Conservation (phyloP, 2,113 vertebrate genomes). For the Ovis aries region DNA sequence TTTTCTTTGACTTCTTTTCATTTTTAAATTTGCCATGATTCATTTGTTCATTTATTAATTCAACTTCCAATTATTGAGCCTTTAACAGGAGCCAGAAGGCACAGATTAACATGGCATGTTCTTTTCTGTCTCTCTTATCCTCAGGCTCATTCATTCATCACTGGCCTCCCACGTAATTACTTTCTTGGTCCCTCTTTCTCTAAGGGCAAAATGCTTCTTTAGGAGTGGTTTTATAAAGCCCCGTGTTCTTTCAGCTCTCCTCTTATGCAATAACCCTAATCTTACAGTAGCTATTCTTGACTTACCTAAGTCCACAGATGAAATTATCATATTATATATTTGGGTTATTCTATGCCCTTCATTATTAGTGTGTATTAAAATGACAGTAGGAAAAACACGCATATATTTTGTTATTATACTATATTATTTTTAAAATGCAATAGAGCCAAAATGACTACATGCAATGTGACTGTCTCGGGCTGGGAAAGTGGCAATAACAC, state of each 20-base stretch:
- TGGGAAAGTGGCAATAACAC: background rate
- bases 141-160: background rate
- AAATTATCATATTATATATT: background rate
- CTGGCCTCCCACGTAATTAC: background rate
- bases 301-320: background rate
- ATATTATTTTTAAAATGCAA: background rate
- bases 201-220: background rate
- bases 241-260: background rate
- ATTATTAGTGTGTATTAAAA: background rate
- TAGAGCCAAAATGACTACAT: background rate
- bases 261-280: background rate
- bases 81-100: background rate
- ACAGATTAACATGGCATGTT: background rate
- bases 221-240: background rate
- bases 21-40: background rate
- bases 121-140: background rate
- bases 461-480: background rate
- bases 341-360: background rate
- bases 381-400: background rate
- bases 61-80: background rate
- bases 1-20: background rate
- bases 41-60: background rate
- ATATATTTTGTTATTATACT: background rate
- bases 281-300: background rate
- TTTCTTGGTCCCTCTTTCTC: background rate